Evolutionary conservation across 2,113 vertebrate species (phyloP), one percentile per base, ranked within the genome.

Genomic region (Nyctereutes procyonoides): DNA sequence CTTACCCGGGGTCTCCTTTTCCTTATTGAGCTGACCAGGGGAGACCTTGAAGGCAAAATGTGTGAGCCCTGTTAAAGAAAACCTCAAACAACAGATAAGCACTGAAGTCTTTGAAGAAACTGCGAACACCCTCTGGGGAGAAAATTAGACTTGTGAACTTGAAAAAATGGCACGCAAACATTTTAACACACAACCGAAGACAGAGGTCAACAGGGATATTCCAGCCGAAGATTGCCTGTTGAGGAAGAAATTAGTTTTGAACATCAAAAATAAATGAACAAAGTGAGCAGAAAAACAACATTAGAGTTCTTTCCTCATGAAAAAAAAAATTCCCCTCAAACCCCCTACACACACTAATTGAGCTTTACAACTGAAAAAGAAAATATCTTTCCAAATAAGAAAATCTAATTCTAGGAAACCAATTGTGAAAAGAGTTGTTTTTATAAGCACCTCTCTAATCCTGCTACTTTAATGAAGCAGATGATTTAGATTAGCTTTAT

Each of bases 101-200:
- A 96, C 94, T 53, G 51, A 98, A 98, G 77, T 86, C 90, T 99
- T 98, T 98, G 93, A 98, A 98, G 96, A 98, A 98, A 97, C 93
- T 92, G 96, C 97, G 94, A 98, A 98, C 88, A 98, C 81, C 80
- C 97, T 98, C 97, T 98, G 96, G 95, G 95, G 86, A 98, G 98
- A 98, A 98, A 99, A 98, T 98, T 96, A 98, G 92, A 98, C 90
- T 97, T 97, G 89, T 97, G 97, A 98, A 98, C 90, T 97, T 98
- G 95, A 71, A 96, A 77, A 96, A 98, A 88, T 74, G 69, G 30
- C n/a, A 2, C 88, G 83, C 53, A 97, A 98, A 98, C 2, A 43
- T 94, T 98, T 98, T 98, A 98, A 98, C 97, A 81, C 97, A 96
- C 96, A 98, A 96, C 60, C 3, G 58, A 98, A 98, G 85, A 96